Percentiles rank a stretch among this genome's conserved stretches.
Evolutionary conservation across 2,113 vertebrate genomes (phyloP).

Genomic region (Lutjanus erythropterus): DNA sequence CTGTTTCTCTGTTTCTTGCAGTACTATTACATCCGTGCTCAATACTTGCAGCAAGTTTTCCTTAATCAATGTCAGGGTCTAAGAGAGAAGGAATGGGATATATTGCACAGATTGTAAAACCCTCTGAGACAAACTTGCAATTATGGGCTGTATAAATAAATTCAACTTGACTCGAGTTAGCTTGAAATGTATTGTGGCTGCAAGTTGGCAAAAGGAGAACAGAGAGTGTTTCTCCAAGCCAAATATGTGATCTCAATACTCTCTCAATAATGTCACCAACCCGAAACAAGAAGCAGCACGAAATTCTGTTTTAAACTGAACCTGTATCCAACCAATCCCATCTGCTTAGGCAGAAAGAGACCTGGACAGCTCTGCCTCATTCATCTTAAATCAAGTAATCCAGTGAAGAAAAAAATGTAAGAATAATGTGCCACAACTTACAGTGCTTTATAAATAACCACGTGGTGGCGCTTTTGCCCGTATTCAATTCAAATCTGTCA

Average conservation of each 20-base stretch:
- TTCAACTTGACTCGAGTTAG: neutral
- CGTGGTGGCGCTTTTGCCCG: conserved; percentile 1
- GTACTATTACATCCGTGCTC: no score
- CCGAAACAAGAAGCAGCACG: neutral
- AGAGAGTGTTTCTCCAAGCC: neutral
- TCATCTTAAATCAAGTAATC: neutral
- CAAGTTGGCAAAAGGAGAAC: neutral
- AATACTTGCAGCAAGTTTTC: neutral
- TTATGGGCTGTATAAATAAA: conserved; percentile 18
- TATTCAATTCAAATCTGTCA: neutral
- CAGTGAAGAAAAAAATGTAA: neutral
- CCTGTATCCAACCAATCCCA: neutral
- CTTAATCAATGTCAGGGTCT: no score
- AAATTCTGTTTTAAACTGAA: neutral
- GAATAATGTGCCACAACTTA: neutral
- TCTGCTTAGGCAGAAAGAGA: neutral
- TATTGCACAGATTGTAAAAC: neutral
- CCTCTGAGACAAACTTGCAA: conserved; percentile 1
- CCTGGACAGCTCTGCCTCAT: neutral
- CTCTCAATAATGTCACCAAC: neutral
- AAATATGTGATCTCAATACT: neutral
- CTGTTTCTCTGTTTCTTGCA: neutral
- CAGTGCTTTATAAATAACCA: neutral
- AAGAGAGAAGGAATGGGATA: neutral
- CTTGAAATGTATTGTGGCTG: neutral